These are phyloP conservation scores for Elgaria multicarinata DNA, from an alignment of 2,113 vertebrate genomes.

Conservation along the genomic window DNA sequence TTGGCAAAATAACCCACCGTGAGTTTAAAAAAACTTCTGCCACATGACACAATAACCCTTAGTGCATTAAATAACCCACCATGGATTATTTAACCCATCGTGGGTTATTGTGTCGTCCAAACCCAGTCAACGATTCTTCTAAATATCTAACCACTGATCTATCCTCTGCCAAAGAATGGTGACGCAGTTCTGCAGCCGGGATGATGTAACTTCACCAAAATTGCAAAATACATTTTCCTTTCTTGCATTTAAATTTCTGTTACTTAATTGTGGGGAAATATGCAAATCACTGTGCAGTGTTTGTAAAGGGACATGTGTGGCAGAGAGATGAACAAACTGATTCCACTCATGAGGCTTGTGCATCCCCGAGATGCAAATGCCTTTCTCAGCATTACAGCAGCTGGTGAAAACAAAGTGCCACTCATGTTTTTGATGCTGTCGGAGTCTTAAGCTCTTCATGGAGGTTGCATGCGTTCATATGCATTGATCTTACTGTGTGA, in stretches of 20 bases:
- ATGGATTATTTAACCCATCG: too few species aligned
- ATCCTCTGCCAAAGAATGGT: background rate
- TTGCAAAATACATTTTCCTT: background rate
- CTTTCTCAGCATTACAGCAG: background rate
- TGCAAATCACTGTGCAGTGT: background rate
- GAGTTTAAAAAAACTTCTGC: too few species aligned
- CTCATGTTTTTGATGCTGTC: background rate
- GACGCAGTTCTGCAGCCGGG: background rate
- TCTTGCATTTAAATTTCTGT: background rate
- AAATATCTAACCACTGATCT: background rate
- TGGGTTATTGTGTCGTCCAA: too few species aligned
- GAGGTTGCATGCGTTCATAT: background rate
- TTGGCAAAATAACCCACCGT: too few species aligned
- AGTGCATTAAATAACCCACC: too few species aligned
- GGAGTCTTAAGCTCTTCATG: background rate
- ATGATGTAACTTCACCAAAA: background rate
- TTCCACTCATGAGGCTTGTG: background rate
- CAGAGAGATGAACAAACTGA: background rate
- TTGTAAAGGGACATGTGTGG: background rate
- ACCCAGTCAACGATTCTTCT: too few species aligned
- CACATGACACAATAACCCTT: too few species aligned
- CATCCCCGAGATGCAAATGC: background rate
- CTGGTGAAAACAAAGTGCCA: background rate
- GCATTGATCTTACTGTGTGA: background rate
- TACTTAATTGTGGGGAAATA: background rate